Evolutionary conservation across 2,113 vertebrate species (phyloP).

Genomic region (Bungarus multicinctus): DNA sequence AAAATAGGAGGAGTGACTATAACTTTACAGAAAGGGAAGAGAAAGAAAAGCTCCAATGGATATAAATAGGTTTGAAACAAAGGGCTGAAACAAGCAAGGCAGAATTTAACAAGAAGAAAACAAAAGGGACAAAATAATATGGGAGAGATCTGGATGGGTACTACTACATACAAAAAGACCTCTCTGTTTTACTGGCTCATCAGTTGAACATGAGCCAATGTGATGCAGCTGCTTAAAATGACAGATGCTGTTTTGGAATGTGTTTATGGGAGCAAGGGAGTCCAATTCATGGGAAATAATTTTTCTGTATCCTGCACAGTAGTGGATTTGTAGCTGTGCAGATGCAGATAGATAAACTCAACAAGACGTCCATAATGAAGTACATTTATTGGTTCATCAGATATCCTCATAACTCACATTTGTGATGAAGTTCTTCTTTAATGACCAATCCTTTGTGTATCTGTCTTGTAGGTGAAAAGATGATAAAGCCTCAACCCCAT

Average conservation of each 20-base stretch:
- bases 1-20: neutral
- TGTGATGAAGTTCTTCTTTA: too few species aligned
- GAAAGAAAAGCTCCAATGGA: neutral
- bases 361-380: too few species aligned
- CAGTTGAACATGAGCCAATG: neutral
- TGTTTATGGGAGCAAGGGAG: neutral
- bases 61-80: neutral
- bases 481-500: too few species aligned
- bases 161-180: neutral
- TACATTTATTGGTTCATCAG: too few species aligned
- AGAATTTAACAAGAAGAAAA: neutral
- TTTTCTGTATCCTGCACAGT: too few species aligned
- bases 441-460: too few species aligned
- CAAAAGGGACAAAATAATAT: neutral
- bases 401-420: too few species aligned
- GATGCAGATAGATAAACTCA: too few species aligned
- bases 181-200: neutral
- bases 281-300: neutral
- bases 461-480: too few species aligned
- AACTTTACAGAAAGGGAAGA: neutral
- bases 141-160: neutral
- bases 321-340: too few species aligned
- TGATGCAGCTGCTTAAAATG: neutral
- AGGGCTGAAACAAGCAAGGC: neutral
- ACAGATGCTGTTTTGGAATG: neutral